Base-by-base conservation (phyloP, 2,888 invertebrate species). In the Phyllotreta cruciferae region DNA sequence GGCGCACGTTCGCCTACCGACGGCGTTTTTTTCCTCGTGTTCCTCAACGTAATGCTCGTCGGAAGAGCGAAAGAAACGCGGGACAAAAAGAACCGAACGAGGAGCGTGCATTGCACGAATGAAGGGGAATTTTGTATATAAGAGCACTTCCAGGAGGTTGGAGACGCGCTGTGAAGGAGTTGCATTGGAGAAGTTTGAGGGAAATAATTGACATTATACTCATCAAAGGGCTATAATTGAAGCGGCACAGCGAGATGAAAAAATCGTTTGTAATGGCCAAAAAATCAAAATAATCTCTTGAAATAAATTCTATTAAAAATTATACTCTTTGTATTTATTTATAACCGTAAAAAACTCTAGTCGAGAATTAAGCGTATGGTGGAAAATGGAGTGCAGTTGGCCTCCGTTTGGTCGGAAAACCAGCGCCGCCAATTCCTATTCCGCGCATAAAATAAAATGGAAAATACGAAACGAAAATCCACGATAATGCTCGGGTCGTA, bases 391-490 rank as follows among this genome's bases (percentile, higher is more conserved):
- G 60, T 60, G 60, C 52, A 60, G 37, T 52, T 52, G n/a, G 35
- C 5, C 8, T 6, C 9, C 41, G 45, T 52, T 44, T 41, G 14
- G 47, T 34, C 61, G 24, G 24, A 66, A 65, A 68, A 68, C 64
- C 61, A 55, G 58, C 60, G 62, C 60, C 62, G 62, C 47, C 61
- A 64, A 52, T 49, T 49, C 35, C 61, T 66, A 52, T 49, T 49
- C 35, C 47, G 58, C 66, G 66, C 66, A 52, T 11, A 64, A 66
- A 68, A 68, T 66, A 66, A 70, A 71, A 72, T 66, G 70, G 24
- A 71, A 68, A 68, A 67, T 63, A 69, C 71, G 71, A 66, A 71
- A 69, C 71, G 71, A 67, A 71, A 70, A 68, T 66, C 70, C 62
- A 67, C 71, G 72, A 71, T 71, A 72, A 71, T 66, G 64, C 62